A percentile compares a stretch with the other conserved stretches of the same genome.
Conservation (phyloP, 2,113 vertebrate species). For the Dipodomys spectabilis region DNA sequence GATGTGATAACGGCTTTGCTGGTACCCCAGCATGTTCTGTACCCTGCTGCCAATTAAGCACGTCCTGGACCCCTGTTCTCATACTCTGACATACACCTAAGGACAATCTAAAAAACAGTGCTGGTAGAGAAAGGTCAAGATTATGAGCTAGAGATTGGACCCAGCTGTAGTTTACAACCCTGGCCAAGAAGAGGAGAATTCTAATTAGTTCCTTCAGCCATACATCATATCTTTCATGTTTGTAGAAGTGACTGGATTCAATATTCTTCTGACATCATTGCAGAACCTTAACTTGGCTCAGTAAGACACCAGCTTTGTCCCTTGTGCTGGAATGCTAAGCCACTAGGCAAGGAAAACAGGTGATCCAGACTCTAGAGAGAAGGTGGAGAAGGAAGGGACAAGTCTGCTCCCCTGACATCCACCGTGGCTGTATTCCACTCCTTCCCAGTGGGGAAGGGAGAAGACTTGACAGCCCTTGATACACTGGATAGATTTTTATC, state of each 20-base stretch:
- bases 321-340: background rate
- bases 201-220: too few relatives aligned
- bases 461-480: background rate
- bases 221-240: background rate
- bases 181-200: background rate
- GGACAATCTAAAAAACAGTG: too few relatives aligned
- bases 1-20: too few relatives aligned
- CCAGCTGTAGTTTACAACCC: background rate
- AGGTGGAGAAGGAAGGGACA: accelerated
- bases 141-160: background rate
- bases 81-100: too few relatives aligned
- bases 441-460: background rate
- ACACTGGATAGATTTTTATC: background rate
- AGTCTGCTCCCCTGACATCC: background rate
- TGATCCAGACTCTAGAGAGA: background rate
- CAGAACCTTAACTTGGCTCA: background rate
- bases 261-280: background rate
- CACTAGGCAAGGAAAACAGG: too few relatives aligned
- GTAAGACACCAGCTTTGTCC: background rate
- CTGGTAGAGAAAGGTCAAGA: background rate
- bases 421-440: accelerated
- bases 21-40: background rate
- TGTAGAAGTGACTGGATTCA: background rate
- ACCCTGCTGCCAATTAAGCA: background rate
- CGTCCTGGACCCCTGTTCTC: background rate